Conservation (phyloP, 2,113 vertebrate species). For the Apistogramma diplotaenia region DNA sequence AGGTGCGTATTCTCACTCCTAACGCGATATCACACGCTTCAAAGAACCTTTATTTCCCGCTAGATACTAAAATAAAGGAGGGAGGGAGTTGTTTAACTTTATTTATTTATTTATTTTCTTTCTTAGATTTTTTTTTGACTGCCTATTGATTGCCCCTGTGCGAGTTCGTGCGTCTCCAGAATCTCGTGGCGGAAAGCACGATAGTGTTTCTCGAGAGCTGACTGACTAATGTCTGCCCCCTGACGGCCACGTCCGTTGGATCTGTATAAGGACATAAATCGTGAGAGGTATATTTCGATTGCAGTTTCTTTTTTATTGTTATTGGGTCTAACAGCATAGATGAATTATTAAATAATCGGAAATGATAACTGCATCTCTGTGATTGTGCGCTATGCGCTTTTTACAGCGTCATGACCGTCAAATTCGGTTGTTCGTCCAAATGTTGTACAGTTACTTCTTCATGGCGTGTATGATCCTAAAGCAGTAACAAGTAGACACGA, state of each 20-base stretch:
- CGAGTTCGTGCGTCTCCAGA: background rate
- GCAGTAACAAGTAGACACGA: background rate
- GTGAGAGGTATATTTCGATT: background rate
- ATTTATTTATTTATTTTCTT: background rate
- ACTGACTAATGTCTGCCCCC: constrained; percentile 65
- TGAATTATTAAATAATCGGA: background rate
- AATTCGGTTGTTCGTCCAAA: background rate
- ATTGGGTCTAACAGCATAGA: background rate
- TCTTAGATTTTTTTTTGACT: background rate
- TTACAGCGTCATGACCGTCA: background rate
- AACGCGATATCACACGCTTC: background rate
- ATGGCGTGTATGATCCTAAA: background rate
- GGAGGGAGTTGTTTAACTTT: background rate
- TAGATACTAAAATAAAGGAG: background rate
- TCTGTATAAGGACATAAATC: background rate
- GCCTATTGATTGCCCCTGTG: background rate
- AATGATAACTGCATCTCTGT: background rate
- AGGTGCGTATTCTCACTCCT: background rate
- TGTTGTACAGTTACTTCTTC: background rate
- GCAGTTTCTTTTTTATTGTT: background rate
- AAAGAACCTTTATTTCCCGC: background rate
- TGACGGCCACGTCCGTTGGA: constrained; percentile 53
- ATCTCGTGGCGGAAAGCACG: background rate
- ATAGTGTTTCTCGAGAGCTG: constrained; percentile 37
- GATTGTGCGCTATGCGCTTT: background rate